Conservation (phyloP, 2,888 invertebrate genomes). For the Spilosoma lubricipeda region DNA sequence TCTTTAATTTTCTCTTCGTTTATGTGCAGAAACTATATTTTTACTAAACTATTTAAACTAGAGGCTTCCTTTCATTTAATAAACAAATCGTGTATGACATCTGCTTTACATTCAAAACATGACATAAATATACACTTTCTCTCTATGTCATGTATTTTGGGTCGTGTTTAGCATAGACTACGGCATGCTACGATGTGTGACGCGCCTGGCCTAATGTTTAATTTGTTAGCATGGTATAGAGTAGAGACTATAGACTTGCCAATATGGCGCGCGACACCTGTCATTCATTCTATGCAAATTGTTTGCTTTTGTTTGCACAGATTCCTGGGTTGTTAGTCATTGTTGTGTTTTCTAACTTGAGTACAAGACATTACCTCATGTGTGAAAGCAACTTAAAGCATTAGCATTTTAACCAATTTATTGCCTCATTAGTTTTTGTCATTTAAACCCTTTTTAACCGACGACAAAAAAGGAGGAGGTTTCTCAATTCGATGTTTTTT, state of each 20-base stretch:
- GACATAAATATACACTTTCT: conserved; percentile 59
- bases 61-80: not conserved
- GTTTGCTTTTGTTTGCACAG: conserved; percentile 36
- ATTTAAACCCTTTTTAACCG: too few species aligned
- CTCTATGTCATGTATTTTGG: conserved; percentile 53
- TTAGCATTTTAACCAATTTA: not conserved
- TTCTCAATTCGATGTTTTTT: too few species aligned
- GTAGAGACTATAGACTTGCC: conserved; percentile 27
- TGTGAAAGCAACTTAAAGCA: not conserved
- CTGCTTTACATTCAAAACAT: conserved; percentile 51
- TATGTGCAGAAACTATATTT: not conserved
- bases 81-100: conserved; percentile 9
- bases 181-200: conserved; percentile 41
- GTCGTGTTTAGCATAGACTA: conserved; percentile 38
- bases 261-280: conserved; percentile 36
- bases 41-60: not conserved
- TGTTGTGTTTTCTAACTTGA: not conserved
- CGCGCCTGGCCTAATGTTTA: conserved; percentile 32
- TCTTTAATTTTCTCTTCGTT: too few species aligned
- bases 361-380: not conserved
- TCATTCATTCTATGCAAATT: conserved; percentile 41
- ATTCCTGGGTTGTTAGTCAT: conserved; percentile 23
- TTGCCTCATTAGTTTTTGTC: not conserved
- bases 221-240: conserved; percentile 18
- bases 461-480: too few species aligned